Evolutionary conservation across 1,140 invertebrate genomes (phyloP), one percentile per base, ranked within the genome.

Genomic region (Trichomalopsis sarcophagae): DNA sequence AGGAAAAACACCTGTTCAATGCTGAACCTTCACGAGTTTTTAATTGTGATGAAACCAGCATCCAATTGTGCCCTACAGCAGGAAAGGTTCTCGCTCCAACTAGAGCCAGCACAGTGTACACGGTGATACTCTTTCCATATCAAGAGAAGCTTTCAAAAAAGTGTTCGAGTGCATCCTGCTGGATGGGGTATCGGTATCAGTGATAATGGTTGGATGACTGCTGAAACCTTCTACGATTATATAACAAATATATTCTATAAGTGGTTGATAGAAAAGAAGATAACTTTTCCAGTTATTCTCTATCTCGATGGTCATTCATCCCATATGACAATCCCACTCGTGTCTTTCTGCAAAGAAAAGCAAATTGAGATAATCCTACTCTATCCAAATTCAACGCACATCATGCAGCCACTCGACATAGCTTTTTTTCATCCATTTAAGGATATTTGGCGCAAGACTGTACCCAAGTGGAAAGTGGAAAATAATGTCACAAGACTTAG

Each of bases 71-170:
- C 69, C 88, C 86, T 13, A 86, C 89, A 75, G 85, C 82, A 86
- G 87, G 86, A n/a, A 89, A 88, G 79, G 88, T 91, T 40, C 85
- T 89, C 33, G 87, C 87, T 78, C 44, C 69, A 78, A 91, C 89
- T 88, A 88, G 90, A 2, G 84, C 88, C 55, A 89, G 90, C 86
- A 76, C 47, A n/a, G 87, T 91, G 1, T 90, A 89, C 69, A 85
- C 83, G 69, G 75, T 89, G 9, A 68, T 92, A 73, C n/a, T 93
- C n/a, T 93, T 4, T 93, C 89, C 81, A 36, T 92, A 90, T 86
- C 80, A 86, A 82, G 62, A 6, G 3, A 69, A 62, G 6, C 85
- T 92, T 3, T 90, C 90, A 55, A 78, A 84, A 83, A 89, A 84
- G 80, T 91, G 73, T 62, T 86, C 36, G 21, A 86, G 78, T 33